Evolutionary conservation across 2,797 vertebrate genomes (phyloP).

Genomic region (Austrolebias charrua): DNA sequence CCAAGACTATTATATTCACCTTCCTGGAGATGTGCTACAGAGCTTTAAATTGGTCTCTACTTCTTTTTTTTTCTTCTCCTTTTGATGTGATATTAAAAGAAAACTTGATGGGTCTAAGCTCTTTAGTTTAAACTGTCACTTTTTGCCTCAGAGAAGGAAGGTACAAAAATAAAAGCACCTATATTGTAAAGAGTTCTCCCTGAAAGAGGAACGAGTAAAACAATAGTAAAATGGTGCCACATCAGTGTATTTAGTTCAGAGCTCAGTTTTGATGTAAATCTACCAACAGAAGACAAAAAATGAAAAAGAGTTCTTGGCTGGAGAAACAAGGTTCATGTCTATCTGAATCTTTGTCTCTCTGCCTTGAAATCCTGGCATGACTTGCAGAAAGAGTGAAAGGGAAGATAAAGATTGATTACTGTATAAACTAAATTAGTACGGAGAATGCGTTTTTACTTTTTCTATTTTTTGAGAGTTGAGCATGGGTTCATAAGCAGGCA

Average conservation of each 20-base stretch:
- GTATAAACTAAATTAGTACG: constrained; percentile 14
- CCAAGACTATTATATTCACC: constrained; percentile 75
- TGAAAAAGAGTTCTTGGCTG: constrained; percentile 50
- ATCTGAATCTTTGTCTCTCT: constrained; percentile 57
- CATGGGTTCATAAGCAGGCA: constrained; percentile 24
- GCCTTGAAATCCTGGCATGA: constrained; percentile 44
- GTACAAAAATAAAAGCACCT: constrained; percentile 30
- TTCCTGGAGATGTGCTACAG: constrained; percentile 65
- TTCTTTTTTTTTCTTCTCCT: constrained; percentile 44
- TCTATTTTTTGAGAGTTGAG: constrained; percentile 15
- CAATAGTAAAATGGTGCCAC: constrained; percentile 22
- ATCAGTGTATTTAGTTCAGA: constrained; percentile 52
- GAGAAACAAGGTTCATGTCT: constrained; percentile 56
- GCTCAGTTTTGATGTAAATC: constrained; percentile 41
- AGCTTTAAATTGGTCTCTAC: constrained; percentile 74
- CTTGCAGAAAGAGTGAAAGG: constrained; percentile 30
- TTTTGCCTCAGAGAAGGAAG: constrained; percentile 50
- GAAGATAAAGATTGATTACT: constrained; percentile 39
- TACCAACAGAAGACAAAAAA: constrained; percentile 49
- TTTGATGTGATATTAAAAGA: constrained; percentile 65
- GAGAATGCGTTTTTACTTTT: not conserved
- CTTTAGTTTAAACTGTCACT: constrained; percentile 68
- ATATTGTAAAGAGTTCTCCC: not conserved
- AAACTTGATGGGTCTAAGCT: constrained; percentile 62
- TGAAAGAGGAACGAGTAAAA: constrained; percentile 12